Percentiles rank a stretch among this genome's conserved stretches.
Conservation (phyloP, 1,140 invertebrate species). For the Acarapis woodi region DNA sequence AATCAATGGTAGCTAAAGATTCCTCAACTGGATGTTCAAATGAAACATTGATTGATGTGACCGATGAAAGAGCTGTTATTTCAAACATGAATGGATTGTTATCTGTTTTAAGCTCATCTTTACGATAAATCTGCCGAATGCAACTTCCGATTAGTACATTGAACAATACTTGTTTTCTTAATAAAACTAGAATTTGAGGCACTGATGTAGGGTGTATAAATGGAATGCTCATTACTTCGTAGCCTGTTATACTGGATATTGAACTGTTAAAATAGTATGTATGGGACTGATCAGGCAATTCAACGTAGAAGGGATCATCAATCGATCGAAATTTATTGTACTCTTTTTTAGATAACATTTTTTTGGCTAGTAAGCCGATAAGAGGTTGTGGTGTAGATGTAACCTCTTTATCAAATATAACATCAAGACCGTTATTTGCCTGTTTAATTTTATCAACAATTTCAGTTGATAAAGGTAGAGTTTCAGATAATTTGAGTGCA, state of each 20-base stretch:
- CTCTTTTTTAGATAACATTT: neutral
- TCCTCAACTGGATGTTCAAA: conserved; percentile 77
- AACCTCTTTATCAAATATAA: conserved; percentile 1
- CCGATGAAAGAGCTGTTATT: conserved; percentile 54
- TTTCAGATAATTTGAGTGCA: conserved; percentile 50
- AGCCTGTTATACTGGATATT: conserved; percentile 33
- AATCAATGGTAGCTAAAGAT: conserved; percentile 61
- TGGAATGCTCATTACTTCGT: conserved; percentile 47
- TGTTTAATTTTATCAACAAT: conserved; percentile 35
- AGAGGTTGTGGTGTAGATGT: neutral
- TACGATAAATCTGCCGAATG: conserved; percentile 24
- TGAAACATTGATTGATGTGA: conserved; percentile 51
- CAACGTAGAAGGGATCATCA: conserved; percentile 17
- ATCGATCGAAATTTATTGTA: neutral
- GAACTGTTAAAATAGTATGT: conserved; percentile 70
- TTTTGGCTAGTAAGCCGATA: conserved; percentile 7
- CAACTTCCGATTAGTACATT: conserved; percentile 62
- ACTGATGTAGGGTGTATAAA: conserved; percentile 81
- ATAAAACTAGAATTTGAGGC: conserved; percentile 46
- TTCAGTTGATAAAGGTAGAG: conserved; percentile 48
- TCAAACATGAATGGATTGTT: conserved; percentile 63
- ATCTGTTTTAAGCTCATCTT: neutral
- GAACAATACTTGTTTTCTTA: conserved; percentile 68
- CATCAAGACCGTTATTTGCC: conserved; percentile 26
- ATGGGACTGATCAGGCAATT: conserved; percentile 68